Evolutionary conservation across 2,113 vertebrate genomes (phyloP).

Genomic region (Leptocoma aspasia): DNA sequence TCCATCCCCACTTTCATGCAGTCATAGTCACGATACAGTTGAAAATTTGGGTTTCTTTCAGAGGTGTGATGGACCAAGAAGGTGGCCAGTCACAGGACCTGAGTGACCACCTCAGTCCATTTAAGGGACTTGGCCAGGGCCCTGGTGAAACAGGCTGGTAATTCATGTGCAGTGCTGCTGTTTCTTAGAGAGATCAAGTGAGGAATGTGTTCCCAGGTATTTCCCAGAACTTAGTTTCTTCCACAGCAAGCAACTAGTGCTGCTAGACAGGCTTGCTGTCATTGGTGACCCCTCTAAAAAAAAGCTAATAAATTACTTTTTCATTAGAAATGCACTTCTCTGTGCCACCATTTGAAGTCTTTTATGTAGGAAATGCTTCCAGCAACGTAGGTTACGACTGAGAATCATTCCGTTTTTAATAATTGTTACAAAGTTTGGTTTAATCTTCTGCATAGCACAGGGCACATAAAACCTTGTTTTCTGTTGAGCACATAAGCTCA

Average conservation of each 20-base stretch:
- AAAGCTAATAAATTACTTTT: background rate
- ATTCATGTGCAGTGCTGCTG: background rate
- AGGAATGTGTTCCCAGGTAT: background rate
- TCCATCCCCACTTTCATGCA: fast-evolving
- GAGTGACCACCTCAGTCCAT: background rate
- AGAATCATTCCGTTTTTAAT: background rate
- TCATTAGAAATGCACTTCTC: background rate
- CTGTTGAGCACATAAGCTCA: background rate
- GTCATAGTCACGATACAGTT: background rate
- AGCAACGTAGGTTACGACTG: background rate
- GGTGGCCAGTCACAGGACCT: background rate
- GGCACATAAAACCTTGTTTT: background rate
- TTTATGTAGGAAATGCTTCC: background rate
- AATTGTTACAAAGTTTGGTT: background rate
- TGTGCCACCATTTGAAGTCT: background rate
- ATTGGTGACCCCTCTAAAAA: background rate
- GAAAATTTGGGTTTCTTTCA: background rate
- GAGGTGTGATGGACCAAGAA: background rate
- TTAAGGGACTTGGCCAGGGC: background rate
- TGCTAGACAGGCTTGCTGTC: background rate
- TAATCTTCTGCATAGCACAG: background rate
- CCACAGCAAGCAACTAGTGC: background rate
- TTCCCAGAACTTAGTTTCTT: background rate
- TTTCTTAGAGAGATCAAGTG: background rate
- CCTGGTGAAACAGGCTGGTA: background rate